Evolutionary conservation across 1,140 invertebrate species (phyloP), one percentile per base, ranked within the genome.

Genomic region (Drosophila pseudoobscura): DNA sequence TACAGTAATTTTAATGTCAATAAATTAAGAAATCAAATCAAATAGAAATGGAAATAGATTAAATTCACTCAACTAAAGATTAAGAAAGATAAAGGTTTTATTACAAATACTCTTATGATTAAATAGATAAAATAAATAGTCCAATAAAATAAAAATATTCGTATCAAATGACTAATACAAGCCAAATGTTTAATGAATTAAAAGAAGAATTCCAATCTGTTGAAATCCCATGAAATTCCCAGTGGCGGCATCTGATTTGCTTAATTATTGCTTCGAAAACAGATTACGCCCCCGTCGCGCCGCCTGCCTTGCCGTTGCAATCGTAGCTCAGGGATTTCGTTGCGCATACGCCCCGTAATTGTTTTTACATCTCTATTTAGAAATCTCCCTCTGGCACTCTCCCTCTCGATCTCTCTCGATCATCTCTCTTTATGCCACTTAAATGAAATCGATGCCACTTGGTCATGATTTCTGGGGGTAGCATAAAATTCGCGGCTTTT

Each of bases 261-360:
- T 26, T 69, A 57, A 69, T 69, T 69, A 69, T 57, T 44, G 26
- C 69, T 69, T 69, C 45, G 35, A 50, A 70, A 69, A 50, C 66
- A 45, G 50, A 71, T 71, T 47, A 71, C 52, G 13, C 31, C 15
- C 52, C 11, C 31, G 2, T 1, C 2, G 9, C 35, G 35, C 11
- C 11, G 3, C 35, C 35, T 13, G 11, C 35, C 35, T 1, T 11
- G 39, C 43, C 22, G 35, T 56, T 54, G 45, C 50, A 51, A 68
- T 69, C 62, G n/a, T 54, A 44, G 51, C 69, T 61, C 73, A 75
- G 62, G 73, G 73, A 50, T 68, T 59, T 52, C 17, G 55, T 75
- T 75, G 73, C 62, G 71, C 72, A 75, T 75, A 75, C 73, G 73
- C 62, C 73, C 51, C 63, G 52, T 75, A 66, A 60, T 69, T 69